Base-by-base conservation (phyloP, 2,797 vertebrate species). In the Melopsittacus undulatus region DNA sequence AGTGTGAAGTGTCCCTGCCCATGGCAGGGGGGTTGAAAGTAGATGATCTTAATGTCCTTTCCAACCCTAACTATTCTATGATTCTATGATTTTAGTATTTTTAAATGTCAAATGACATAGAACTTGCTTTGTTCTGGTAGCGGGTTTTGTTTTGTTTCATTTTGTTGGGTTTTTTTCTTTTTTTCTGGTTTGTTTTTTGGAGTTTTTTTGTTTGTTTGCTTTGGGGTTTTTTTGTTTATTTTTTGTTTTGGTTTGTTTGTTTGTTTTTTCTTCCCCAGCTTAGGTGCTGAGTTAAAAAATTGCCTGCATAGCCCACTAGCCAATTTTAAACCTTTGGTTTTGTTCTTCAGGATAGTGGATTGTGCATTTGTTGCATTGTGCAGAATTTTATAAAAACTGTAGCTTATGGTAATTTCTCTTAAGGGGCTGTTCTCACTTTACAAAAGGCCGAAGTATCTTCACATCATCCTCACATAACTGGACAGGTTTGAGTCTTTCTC, bases 211-310 rank as follows among this genome's bases (percentile, higher is more conserved):
- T 23, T 24, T 38, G 7, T 7, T 7, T 26, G 8, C 29, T 11
- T 13, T 34, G 34, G 34, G 34, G n/a, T n/a, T n/a, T n/a, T n/a
- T n/a, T n/a, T n/a, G n/a, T n/a, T 32, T 42, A 24, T n/a, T 1
- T 7, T 79, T 48, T 1, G 2, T n/a, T 29, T 7, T 15, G 42
- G 42, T 13, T 15, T 13, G 2, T 7, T 72, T 48, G 1, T 2
- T n/a, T 29, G 8, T 3, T 27, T 13, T n/a, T 43, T 38, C 17
- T 7, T 26, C 5, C 5, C 5, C 12, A 29, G 7, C 34, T 73
- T 30, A 52, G 7, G 3, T 8, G 2, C 5, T 14, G 8, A 46
- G 4, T 67, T 54, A 0, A 63, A 84, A 59, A 49, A 17, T 13
- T 34, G 2, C 11, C 24, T 17, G 3, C 5, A 13, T 17, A 69